Percentiles rank a stretch among this genome's conserved stretches.
Evolutionary conservation across 2,113 vertebrate genomes (phyloP).

Genomic region (Serilophus lunatus): DNA sequence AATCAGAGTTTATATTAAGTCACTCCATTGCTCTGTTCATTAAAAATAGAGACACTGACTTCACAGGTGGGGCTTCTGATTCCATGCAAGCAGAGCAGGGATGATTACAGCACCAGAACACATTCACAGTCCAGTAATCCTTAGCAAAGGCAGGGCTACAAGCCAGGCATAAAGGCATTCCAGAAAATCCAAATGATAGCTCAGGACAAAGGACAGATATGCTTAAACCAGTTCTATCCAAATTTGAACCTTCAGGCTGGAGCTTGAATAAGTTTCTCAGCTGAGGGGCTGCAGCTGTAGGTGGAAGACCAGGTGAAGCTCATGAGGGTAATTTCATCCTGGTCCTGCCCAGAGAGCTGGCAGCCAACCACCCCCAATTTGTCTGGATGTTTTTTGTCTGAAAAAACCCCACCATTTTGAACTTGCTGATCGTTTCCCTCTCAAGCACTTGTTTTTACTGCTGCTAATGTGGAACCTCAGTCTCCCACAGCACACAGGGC

Average conservation of each 20-base stretch:
- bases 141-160: not conserved
- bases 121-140: not conserved
- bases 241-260: not conserved
- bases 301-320: not conserved
- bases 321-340: not conserved
- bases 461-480: not conserved
- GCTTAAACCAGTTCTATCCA: fast-evolving
- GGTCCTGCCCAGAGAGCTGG: not conserved
- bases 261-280: not conserved
- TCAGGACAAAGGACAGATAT: fast-evolving
- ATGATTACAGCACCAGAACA: not conserved
- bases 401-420: not conserved
- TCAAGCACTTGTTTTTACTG: not conserved
- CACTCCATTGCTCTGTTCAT: not conserved
- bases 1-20: not conserved
- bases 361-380: no score
- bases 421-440: not conserved
- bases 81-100: not conserved
- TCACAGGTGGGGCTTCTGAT: not conserved
- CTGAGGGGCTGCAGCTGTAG: not conserved
- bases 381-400: not conserved
- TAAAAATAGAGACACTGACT: not conserved
- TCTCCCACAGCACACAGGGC: not conserved
- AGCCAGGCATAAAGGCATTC: not conserved
- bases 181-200: not conserved